Conservation (phyloP, 2,888 invertebrate species). For the Orthonevra nobilis region DNA sequence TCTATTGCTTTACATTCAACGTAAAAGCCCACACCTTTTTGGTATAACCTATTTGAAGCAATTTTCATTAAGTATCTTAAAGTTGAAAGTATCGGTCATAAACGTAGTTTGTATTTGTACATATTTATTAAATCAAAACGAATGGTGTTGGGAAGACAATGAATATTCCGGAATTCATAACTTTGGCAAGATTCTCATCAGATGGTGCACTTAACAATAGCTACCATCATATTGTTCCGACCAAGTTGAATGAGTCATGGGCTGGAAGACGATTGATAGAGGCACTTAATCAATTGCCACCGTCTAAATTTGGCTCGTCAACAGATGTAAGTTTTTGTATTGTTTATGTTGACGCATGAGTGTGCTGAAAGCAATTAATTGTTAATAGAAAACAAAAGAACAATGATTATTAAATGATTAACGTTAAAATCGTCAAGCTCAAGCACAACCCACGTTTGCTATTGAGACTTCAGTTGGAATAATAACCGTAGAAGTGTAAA, state of each 20-base stretch:
- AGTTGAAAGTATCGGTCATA: neutral
- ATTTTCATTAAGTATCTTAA: neutral
- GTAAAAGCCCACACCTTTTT: conserved; percentile 9
- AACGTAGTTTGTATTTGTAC: no score
- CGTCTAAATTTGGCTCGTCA: conserved; percentile 73
- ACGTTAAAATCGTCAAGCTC: conserved; percentile 5
- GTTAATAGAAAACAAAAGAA: conserved; percentile 43
- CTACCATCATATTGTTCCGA: conserved; percentile 74
- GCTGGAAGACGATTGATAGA: conserved; percentile 82
- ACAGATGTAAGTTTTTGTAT: conserved; percentile 74
- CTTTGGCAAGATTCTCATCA: conserved; percentile 71
- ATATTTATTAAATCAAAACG: no score
- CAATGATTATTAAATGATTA: conserved; percentile 50
- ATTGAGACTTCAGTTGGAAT: no score
- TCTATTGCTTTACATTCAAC: no score
- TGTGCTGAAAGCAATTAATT: conserved; percentile 38
- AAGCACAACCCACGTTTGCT: conserved; percentile 13
- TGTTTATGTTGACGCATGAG: conserved; percentile 27
- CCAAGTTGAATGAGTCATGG: conserved; percentile 83
- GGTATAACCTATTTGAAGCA: conserved; percentile 18
- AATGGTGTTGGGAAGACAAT: no score
- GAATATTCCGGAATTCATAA: conserved; percentile 62
- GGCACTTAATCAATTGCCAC: conserved; percentile 79
- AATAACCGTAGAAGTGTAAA: no score
- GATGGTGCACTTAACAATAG: conserved; percentile 77